Base-by-base conservation (phyloP, 2,888 invertebrate genomes). In the Lamellibrachia satsuma region DNA sequence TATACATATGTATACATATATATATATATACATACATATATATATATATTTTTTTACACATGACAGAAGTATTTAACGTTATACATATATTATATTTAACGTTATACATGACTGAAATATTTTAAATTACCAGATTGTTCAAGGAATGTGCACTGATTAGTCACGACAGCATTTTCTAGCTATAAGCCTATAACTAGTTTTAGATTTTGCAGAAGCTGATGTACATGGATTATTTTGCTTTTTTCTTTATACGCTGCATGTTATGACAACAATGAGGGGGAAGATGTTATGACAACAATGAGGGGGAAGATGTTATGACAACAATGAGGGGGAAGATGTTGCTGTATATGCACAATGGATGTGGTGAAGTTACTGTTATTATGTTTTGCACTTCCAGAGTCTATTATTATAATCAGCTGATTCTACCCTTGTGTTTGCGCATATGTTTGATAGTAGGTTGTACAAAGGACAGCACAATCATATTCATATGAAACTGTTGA, bases 371-470 rank as follows among this genome's bases (percentile, higher is more conserved):
- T 75, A 75, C 75, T 75, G 6, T n/a, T 75, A 22, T 75, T 75
- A 75, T 6, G 75, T 75, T 75, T 75, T 75, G 15, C 75, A 75
- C 75, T 75, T 75, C 75, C 75, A 75, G 75, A 75, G 75, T 75
- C 75, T 75, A 75, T 75, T 75, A 75, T 75, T 75, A 75, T 75
- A 75, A 75, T 75, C 75, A 75, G 75, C 75, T 75, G 75, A 75
- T 75, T 75, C 75, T 75, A 7, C 75, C 75, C 22, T 3, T 22
- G 75, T 15, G 75, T 4, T 75, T 75, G 75, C 75, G 75, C 39
- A 39, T 75, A 75, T 22, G 75, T 75, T 75, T 75, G 39, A 39
- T 39, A 39, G 75, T 75, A 75, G n/a, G n/a, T 75, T 75, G 75
- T 75, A 75, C 75, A 75, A 22, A 75, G 75, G 75, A 75, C 2